These are phyloP conservation scores for Arothron firmamentum DNA, from an alignment of 2,113 vertebrate species.

Conservation along the genomic window DNA sequence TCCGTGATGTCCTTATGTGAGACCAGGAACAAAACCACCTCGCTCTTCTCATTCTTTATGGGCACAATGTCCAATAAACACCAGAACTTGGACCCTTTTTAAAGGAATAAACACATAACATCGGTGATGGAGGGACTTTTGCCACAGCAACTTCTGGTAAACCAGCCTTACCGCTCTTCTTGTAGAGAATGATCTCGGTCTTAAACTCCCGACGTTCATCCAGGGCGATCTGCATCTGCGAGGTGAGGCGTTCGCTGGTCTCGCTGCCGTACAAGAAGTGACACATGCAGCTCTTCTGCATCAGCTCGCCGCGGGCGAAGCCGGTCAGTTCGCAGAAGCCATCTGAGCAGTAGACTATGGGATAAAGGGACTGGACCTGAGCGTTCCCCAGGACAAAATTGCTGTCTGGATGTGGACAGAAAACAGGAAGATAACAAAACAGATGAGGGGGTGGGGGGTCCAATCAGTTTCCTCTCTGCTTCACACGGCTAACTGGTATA, in stretches of 20 bases:
- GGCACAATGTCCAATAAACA: constrained; percentile 90
- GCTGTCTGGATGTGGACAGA: constrained; percentile 66
- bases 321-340: constrained; percentile 81
- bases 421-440: not conserved
- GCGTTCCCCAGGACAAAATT: constrained; percentile 83
- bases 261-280: constrained; percentile 79
- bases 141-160: not conserved
- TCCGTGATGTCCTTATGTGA: constrained; percentile 90
- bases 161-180: constrained; percentile 72
- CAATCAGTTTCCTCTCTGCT: not conserved
- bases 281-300: constrained; percentile 81
- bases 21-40: constrained; percentile 88
- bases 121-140: not conserved
- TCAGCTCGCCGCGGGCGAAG: constrained; percentile 78
- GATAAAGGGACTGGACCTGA: constrained; percentile 77
- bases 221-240: constrained; percentile 77
- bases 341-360: constrained; percentile 82
- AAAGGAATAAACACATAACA: not conserved
- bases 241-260: constrained; percentile 72
- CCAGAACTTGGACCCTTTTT: constrained; percentile 83
- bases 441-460: not conserved
- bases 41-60: constrained; percentile 91
- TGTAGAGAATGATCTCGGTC: constrained; percentile 80
- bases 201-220: constrained; percentile 80
- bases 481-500: not conserved